Evolutionary conservation across 2,797 vertebrate genomes (phyloP).

Genomic region (Cygnus olor): DNA sequence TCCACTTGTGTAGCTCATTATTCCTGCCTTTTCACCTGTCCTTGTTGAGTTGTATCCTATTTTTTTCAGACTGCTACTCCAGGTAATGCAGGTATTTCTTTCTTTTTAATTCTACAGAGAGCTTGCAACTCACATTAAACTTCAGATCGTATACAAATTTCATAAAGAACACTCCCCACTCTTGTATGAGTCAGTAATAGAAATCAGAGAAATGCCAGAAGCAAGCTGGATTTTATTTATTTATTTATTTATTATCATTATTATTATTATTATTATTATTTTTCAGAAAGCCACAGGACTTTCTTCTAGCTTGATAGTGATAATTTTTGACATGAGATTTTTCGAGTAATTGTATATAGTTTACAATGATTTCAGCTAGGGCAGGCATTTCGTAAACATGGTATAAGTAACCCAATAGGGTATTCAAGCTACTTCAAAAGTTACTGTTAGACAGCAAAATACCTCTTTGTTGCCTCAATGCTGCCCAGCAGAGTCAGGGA

Average conservation of each 20-base stretch:
- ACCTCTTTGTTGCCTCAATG: background rate
- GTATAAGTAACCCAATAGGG: background rate
- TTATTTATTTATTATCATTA: too few relatives aligned
- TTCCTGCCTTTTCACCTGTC: background rate
- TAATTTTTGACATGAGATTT: background rate
- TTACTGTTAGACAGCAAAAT: background rate
- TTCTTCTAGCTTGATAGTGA: slow-evolving; percentile 1
- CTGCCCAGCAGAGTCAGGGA: background rate
- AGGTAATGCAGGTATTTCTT: background rate
- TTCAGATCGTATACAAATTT: background rate
- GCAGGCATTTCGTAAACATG: background rate
- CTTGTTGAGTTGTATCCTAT: background rate
- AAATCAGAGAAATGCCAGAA: slow-evolving; percentile 1
- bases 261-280: background rate
- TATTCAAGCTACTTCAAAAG: background rate
- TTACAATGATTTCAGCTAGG: background rate
- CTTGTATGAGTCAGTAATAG: background rate
- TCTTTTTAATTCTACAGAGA: background rate
- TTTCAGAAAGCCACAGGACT: slow-evolving; percentile 10
- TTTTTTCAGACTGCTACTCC: background rate
- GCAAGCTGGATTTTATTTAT: background rate
- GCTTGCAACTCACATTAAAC: background rate
- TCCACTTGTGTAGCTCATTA: background rate
- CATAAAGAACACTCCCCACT: background rate
- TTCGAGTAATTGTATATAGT: background rate